Base-by-base conservation (phyloP, 2,797 vertebrate genomes). In the Phylloscopus collybita region DNA sequence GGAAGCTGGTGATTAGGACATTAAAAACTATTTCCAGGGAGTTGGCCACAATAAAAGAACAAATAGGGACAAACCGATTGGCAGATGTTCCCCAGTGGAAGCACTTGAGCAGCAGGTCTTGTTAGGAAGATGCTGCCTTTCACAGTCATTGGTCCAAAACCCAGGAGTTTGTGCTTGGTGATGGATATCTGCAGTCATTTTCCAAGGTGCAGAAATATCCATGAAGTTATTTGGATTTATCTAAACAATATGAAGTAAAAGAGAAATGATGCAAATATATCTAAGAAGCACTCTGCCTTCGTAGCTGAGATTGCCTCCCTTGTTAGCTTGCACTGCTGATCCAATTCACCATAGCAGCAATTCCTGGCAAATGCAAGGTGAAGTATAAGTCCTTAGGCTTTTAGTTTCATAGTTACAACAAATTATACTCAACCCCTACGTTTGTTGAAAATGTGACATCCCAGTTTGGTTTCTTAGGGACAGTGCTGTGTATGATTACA, bases 371-470 rank as follows among this genome's bases (percentile, higher is more conserved):
- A 86, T 90, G 54, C 69, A 80, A 80, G 80, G 79, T 60, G 95
- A n/a, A n/a, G n/a, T n/a, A n/a, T n/a, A 97, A 91, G 59, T 72
- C 76, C 87, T 92, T 27, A 86, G 89, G 93, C 92, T 90, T 90
- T 86, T 54, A 53, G 44, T 50, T 94, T 80, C 9, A 6, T 92
- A 65, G 60, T 91, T 93, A 66, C 1, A 90, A 72, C 51, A 72
- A 86, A 81, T 95, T 59, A 95, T 17, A n/a, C 69, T 92, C 80
- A 88, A 42, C 18, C 44, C 5, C 26, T 93, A 1, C 0, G 1
- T 79, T 62, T 84, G 66, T 5, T 64, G 90, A 38, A 76, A 87
- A 60, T 42, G 11, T 36, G 74, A 85, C 64, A 60, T 62, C 60
- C 23, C 45, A 3, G 13, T 76, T 80, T 79, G 70, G 38, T 70